These are phyloP conservation scores for Caenorhabditis tropicalis DNA, from an alignment of 1,140 invertebrate genomes.

Conservation along the genomic window DNA sequence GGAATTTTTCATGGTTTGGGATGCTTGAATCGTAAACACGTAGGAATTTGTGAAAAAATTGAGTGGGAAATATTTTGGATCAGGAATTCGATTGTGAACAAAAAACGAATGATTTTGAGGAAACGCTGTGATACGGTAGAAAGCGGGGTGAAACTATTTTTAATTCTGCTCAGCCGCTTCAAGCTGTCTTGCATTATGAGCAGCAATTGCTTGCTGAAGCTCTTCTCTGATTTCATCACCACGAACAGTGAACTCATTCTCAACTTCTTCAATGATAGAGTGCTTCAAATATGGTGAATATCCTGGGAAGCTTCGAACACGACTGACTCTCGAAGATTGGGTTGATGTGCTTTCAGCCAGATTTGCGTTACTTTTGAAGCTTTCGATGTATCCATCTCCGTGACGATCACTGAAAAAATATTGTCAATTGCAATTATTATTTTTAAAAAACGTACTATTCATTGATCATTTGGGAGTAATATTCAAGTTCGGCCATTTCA, in stretches of 20 bases:
- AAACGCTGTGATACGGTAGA: too few relatives aligned
- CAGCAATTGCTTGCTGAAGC: constrained; percentile 4
- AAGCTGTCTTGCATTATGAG: constrained; percentile 5
- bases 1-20: neutral
- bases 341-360: constrained; percentile 20
- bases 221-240: constrained; percentile 20
- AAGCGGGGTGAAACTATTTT: neutral
- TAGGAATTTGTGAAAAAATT: too few relatives aligned
- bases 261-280: constrained; percentile 13
- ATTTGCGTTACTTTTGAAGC: constrained; percentile 6
- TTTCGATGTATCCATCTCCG: constrained; percentile 28
- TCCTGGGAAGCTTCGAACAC: neutral
- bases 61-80: too few relatives aligned
- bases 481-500: neutral
- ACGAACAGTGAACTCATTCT: constrained; percentile 15
- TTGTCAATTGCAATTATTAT: neutral
- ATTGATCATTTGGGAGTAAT: constrained; percentile 31
- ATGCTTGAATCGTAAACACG: too few relatives aligned
- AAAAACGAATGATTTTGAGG: too few relatives aligned
- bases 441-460: neutral
- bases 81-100: too few relatives aligned
- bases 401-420: neutral
- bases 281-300: constrained; percentile 28
- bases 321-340: neutral
- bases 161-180: neutral